Percentiles rank a stretch among this genome's conserved stretches.
Conservation (phyloP, 2,797 vertebrate genomes). For the Loriculus beryllinus region DNA sequence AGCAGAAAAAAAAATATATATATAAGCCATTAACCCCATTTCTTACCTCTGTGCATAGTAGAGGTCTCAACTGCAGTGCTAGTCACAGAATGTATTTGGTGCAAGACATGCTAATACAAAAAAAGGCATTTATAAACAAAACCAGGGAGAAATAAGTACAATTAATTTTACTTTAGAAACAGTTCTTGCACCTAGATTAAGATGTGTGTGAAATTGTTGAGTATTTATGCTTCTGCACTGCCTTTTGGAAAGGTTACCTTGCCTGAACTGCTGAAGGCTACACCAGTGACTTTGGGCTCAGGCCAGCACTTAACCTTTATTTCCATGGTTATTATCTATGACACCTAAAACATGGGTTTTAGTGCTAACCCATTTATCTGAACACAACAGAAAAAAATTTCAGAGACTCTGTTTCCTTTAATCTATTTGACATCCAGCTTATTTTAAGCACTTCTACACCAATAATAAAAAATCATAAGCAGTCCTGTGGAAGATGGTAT, state of each 20-base stretch:
- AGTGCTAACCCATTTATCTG: background rate
- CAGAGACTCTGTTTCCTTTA: background rate
- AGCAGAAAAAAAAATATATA: background rate
- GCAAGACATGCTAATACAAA: background rate
- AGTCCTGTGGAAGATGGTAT: background rate
- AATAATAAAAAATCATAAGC: background rate
- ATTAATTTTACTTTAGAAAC: background rate
- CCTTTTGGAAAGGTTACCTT: background rate
- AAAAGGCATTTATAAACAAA: rapidly evolving
- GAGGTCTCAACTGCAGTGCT: background rate
- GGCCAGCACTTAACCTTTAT: background rate
- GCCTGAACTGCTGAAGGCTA: background rate
- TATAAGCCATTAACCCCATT: background rate
- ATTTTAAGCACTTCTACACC: background rate
- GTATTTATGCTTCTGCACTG: background rate
- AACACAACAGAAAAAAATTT: background rate
- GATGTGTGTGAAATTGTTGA: background rate
- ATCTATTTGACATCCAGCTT: background rate
- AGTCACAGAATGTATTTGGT: background rate
- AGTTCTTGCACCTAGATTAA: background rate
- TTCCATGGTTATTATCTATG: background rate
- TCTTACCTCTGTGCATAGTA: background rate
- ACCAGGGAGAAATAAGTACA: background rate
- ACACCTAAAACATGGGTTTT: background rate
- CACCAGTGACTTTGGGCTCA: background rate